phyloP scores from a whole-genome alignment of 35 echinoderm and acorn worm genomes.

The Ophiothrix spiculata region DNA sequence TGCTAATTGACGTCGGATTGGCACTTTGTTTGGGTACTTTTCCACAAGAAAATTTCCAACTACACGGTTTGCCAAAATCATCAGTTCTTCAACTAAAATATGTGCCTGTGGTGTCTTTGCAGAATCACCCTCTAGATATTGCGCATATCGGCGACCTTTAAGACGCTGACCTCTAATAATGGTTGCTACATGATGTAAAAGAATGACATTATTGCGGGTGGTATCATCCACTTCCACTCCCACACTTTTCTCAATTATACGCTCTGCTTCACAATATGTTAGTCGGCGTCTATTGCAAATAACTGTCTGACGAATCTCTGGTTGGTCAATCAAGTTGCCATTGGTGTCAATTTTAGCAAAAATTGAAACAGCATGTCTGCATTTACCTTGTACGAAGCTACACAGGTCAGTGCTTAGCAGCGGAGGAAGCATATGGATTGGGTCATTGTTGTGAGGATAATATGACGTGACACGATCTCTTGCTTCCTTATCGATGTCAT shows the following conservation, averaged over 20 bases:
- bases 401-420: conserved; percentile 56
- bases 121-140: conserved; percentile 35
- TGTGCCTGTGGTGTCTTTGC: conserved; percentile 37
- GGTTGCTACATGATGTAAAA: conserved; percentile 31
- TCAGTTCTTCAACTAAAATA: conserved; percentile 81
- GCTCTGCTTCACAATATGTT: conserved; percentile 44
- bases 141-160: conserved; percentile 28
- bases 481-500: conserved; percentile 3
- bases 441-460: conserved; percentile 14
- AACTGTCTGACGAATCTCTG: conserved; percentile 2
- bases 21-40: conserved; percentile 17
- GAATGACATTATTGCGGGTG: background rate
- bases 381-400: conserved; percentile 27
- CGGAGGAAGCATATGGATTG: conserved; percentile 77
- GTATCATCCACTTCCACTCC: background rate
- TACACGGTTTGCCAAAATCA: conserved; percentile 63
- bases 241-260: conserved; percentile 5
- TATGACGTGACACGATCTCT: conserved; percentile 11
- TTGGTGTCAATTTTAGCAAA: conserved; percentile 35
- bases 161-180: conserved; percentile 15
- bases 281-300: conserved; percentile 33
- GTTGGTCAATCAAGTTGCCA: conserved; percentile 16
- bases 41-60: conserved; percentile 39
- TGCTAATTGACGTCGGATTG: conserved; percentile 57
- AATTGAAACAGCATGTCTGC: conserved; percentile 63